These are phyloP conservation scores for Otocyon megalotis DNA, from an alignment of 2,113 vertebrate genomes.

Conservation along the genomic window DNA sequence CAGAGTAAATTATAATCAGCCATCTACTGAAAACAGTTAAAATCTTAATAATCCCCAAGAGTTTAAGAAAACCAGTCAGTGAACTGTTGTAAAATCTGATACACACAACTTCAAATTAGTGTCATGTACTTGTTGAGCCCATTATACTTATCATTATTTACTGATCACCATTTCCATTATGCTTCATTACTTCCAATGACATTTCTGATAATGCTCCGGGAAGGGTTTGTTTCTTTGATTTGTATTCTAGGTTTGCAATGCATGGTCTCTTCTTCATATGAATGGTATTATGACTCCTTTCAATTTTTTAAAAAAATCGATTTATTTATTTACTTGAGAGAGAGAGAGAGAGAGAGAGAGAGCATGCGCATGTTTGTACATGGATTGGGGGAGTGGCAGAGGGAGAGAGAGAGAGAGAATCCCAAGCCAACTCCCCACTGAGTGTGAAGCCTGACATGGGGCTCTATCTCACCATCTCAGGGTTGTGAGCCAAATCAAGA, in stretches of 20 bases:
- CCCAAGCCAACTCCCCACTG: background rate
- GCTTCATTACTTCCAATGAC: background rate
- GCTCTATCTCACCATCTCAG: background rate
- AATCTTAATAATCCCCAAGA: background rate
- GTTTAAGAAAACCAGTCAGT: background rate
- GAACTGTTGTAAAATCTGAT: background rate
- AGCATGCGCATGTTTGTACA: background rate
- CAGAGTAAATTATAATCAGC: slow-evolving; percentile 32
- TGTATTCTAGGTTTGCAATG: background rate
- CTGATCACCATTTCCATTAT: background rate
- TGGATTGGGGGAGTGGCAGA: background rate
- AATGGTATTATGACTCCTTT: background rate
- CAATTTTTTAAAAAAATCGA: background rate
- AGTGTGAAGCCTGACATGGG: background rate
- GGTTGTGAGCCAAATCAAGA: background rate
- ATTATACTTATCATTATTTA: slow-evolving; percentile 37
- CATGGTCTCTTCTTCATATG: background rate
- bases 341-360: background rate
- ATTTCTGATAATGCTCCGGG: background rate
- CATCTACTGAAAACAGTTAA: slow-evolving; percentile 32
- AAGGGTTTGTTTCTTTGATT: background rate
- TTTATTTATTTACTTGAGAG: background rate
- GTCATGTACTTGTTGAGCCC: background rate
- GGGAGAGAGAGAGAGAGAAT: background rate
- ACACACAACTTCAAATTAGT: background rate